phyloP scores from a whole-genome alignment of 2,888 invertebrate genomes.

The Drosophila neoperkinsi region DNA sequence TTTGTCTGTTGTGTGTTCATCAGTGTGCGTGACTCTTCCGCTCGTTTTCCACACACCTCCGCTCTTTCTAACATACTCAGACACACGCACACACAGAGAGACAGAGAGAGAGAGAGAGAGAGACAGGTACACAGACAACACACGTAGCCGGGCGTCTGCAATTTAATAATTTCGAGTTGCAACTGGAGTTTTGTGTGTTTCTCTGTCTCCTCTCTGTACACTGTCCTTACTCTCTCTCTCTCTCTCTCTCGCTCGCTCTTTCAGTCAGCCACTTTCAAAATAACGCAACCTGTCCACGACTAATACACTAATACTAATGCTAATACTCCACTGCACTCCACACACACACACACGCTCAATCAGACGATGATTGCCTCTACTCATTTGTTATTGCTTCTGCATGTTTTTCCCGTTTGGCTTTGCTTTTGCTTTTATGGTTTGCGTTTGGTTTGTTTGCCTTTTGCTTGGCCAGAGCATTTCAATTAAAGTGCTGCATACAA shows the following conservation, averaged over 20 bases:
- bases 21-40: slow-evolving; percentile 61
- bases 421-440: slow-evolving; percentile 28
- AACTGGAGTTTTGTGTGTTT: slow-evolving; percentile 27
- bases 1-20: slow-evolving; percentile 52
- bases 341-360: slow-evolving; percentile 16
- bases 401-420: slow-evolving; percentile 44
- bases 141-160: slow-evolving; percentile 58
- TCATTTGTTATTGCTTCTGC: slow-evolving; percentile 56
- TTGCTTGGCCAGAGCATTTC: slow-evolving; percentile 52
- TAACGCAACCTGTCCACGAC: slow-evolving; percentile 61
- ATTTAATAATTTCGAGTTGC: slow-evolving; percentile 75
- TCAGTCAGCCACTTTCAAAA: slow-evolving; percentile 56
- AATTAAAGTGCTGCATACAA: slow-evolving; percentile 72
- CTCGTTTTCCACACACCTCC: slow-evolving; percentile 33
- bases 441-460: slow-evolving; percentile 41
- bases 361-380: slow-evolving; percentile 26
- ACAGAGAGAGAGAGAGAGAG: not conserved
- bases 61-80: slow-evolving; percentile 38
- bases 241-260: slow-evolving; percentile 8
- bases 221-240: not conserved
- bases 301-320: not conserved
- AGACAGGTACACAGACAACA: slow-evolving; percentile 16
- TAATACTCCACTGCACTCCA: slow-evolving; percentile 4
- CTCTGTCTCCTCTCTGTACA: slow-evolving; percentile 1
- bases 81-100: slow-evolving; percentile 15